Conservation (phyloP, 2,113 vertebrate species). For the Hystrix brachyura region DNA sequence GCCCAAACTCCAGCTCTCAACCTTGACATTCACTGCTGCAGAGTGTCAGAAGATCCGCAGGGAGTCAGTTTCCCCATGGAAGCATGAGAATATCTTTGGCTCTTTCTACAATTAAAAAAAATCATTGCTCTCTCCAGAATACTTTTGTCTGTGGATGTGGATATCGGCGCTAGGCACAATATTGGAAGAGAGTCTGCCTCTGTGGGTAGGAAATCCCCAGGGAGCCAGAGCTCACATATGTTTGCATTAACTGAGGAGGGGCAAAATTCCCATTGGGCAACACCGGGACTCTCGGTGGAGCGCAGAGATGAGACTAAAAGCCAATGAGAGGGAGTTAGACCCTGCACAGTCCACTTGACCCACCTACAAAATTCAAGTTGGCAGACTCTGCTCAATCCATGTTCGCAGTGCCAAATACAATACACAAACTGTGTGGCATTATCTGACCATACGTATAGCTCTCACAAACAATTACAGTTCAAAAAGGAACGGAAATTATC, state of each 20-base stretch:
- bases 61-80: background rate
- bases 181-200: background rate
- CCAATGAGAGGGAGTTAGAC: background rate
- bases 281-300: background rate
- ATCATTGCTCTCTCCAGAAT: slow-evolving; percentile 1
- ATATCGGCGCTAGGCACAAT: background rate
- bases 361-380: slow-evolving; percentile 19
- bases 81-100: background rate
- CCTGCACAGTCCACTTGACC: background rate
- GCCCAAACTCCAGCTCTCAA: background rate
- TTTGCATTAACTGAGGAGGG: background rate
- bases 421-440: background rate
- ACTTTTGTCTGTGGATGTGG: background rate
- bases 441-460: background rate
- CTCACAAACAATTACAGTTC: slow-evolving; percentile 55
- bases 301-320: background rate
- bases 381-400: background rate
- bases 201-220: background rate
- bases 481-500: slow-evolving; percentile 68
- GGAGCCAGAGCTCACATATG: background rate
- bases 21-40: background rate
- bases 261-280: background rate
- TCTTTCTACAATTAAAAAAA: slow-evolving; percentile 30
- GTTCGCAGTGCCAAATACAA: background rate
- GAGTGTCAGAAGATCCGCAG: background rate